Percentiles rank a stretch among this genome's conserved stretches.
Conservation (phyloP, 2,888 invertebrate genomes). For the Oxyteleia sp. region DNA sequence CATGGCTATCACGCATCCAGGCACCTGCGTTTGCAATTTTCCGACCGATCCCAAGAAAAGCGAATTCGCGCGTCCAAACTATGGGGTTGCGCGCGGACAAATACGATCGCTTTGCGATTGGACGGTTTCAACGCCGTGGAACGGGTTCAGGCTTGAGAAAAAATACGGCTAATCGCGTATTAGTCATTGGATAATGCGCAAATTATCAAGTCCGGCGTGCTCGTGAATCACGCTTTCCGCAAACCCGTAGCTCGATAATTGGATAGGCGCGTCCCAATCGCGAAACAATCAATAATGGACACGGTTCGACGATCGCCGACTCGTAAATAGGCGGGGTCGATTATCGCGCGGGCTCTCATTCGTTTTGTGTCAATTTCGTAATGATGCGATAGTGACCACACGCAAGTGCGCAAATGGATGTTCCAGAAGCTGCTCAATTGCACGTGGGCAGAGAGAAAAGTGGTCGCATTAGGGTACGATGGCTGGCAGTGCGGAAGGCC, state of each 20-base stretch:
- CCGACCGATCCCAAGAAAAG: slow-evolving; percentile 13
- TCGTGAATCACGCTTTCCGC: slow-evolving; percentile 72
- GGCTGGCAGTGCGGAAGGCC: slow-evolving; percentile 8
- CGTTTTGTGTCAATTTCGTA: slow-evolving; percentile 68
- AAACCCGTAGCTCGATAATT: slow-evolving; percentile 56
- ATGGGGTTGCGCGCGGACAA: slow-evolving; percentile 7
- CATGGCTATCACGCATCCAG: slow-evolving; percentile 40
- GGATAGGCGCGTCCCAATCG: slow-evolving; percentile 66
- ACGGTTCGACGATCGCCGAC: slow-evolving; percentile 44
- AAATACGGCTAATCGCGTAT: slow-evolving; percentile 69
- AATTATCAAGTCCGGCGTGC: slow-evolving; percentile 61
- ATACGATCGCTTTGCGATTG: background rate
- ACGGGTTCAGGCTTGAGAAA: slow-evolving; percentile 29
- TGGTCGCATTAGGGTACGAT: slow-evolving; percentile 46
- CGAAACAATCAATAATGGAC: slow-evolving; percentile 62
- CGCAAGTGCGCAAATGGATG: slow-evolving; percentile 49
- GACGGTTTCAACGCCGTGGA: slow-evolving; percentile 15
- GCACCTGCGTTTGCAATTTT: slow-evolving; percentile 36
- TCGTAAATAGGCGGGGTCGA: slow-evolving; percentile 52
- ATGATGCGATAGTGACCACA: slow-evolving; percentile 63
- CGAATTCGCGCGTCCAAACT: slow-evolving; percentile 8
- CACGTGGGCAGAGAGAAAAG: slow-evolving; percentile 50
- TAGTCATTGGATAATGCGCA: slow-evolving; percentile 72
- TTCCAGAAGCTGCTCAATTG: slow-evolving; percentile 34
- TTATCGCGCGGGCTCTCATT: slow-evolving; percentile 61